Percentiles rank a stretch among this genome's conserved stretches.
Evolutionary conservation across 2,888 invertebrate species (phyloP).

Genomic region (Anodontia alba): DNA sequence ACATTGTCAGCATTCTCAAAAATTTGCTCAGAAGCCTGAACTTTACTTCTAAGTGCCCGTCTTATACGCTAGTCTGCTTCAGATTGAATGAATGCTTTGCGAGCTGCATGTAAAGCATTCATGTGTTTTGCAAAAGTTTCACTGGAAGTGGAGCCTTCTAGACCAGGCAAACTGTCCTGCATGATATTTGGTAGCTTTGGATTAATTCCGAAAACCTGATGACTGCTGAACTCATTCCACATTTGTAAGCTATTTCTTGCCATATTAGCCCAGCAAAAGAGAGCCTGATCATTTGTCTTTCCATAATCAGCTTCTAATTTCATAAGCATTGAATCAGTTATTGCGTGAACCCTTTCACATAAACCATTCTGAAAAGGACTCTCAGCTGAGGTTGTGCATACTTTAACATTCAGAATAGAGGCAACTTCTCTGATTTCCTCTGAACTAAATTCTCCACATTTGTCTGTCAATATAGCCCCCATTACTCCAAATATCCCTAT

Average conservation of each 20-base stretch:
- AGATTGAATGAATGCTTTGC: conserved; percentile 53
- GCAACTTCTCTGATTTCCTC: conserved; percentile 13
- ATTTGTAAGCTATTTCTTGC: neutral
- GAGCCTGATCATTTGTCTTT: neutral
- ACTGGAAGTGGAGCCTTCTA: conserved; percentile 43
- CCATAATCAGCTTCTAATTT: neutral
- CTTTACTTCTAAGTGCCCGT: conserved; percentile 44
- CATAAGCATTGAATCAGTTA: neutral
- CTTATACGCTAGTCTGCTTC: conserved; percentile 60
- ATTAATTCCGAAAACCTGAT: conserved; percentile 47
- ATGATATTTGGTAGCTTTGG: conserved; percentile 43
- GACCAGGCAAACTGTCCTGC: conserved; percentile 36
- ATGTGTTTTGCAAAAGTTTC: conserved; percentile 43
- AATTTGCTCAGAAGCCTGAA: neutral
- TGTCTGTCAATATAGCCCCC: conserved; percentile 1
- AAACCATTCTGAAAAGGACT: neutral
- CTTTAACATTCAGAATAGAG: conserved; percentile 1
- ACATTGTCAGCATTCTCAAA: conserved; percentile 60
- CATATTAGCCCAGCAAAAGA: conserved; percentile 11
- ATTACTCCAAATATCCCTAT: neutral
- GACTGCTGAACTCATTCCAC: conserved; percentile 11
- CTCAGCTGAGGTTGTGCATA: neutral
- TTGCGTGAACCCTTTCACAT: neutral
- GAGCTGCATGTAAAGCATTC: conserved; percentile 40
- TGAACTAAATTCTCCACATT: neutral